Evolutionary conservation across 1,140 invertebrate genomes (phyloP), one percentile per base, ranked within the genome.

Genomic region (Lasioglossum albipes): DNA sequence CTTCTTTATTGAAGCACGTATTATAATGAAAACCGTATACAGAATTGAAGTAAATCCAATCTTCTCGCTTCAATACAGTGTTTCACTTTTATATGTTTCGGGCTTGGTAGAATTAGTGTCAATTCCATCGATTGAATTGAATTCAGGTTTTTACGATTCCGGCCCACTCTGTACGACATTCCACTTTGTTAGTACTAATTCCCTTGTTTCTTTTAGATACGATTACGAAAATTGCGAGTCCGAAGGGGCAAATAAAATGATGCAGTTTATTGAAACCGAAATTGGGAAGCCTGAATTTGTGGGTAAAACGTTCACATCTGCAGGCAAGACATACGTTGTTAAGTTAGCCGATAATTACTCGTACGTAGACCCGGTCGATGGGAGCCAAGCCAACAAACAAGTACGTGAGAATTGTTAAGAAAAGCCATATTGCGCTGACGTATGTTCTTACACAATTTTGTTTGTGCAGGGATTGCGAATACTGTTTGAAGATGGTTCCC

Each of bases 151-250:
- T 27, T 27, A 27, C 27, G 27, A 27, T 27, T 27, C 27, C 1
- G 27, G 27, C 27, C 27, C 27, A 27, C 27, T 27, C 27, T 27
- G 0, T 27, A 49, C 57, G 45, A 31, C 73, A 27, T 31, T 36
- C 62, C 22, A 7, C 22, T 71, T 54, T 54, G 20, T 45, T 13
- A 20, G 41, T 54, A 1, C 45, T 45, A 18, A 67, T 20, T 75
- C 49, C 42, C 10, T 68, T 18, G 31, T 59, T 42, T 2, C 66
- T 67, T n/a, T 52, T 61, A 97, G 97, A 89, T 99, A 99, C 92
- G 99, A 99, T 93, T 99, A 99, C 94, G 99, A 99, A 94, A 97
- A 99, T 90, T 98, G 98, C 90, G 97, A 98, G 68, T 93, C 95
- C 31, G 96, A 96, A n/a, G 95, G 95, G 45, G 98, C 97, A 69